Evolutionary conservation across 2,888 invertebrate genomes (phyloP), one percentile per base, ranked within the genome.

Genomic region (Chaetogeoica ovagalla): DNA sequence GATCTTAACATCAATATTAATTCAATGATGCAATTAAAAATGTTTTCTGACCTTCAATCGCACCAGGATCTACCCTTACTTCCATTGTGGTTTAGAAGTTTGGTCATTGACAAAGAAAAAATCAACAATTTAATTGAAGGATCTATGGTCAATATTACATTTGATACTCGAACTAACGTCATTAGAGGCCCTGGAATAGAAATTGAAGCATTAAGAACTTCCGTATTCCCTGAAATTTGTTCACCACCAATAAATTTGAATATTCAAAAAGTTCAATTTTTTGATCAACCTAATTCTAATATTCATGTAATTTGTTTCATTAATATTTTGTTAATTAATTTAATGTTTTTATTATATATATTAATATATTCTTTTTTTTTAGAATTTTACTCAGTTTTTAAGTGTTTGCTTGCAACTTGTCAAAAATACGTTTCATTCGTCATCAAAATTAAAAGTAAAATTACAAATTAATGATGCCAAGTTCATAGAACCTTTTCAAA

Each of bases 231-330:
- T 57, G 55, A 37, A 39, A 70, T 79, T 60, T 23, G n/a, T 43
- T 19, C 70, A 55, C 23, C 30, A 9, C 39, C 62, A 19, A 55
- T 63, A 43, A 55, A 79, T 39, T 79, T 79, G 30, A 69, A 63
- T 6, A 48, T 79, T 37, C 82, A 82, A 82, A 70, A 82, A 82
- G 72, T 82, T 60, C 82, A 82, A 66, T 81, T 82, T 79, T 57
- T 82, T 4, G 23, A 65, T n/a, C 76, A 82, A 37, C 37, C 66
- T 1, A 55, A 82, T 73, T 74, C 83, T 7, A 65, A 81, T 70
- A 69, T 75, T 43, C 43, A 65, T 52, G 81, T 82, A 79, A 71
- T 55, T 66, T 66, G 0, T 30, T 69, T 19, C 11, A 48, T 48
- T 48, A 48, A 57, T 59, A 66, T 7, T 48, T n/a, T 62, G 55